Conservation (phyloP, 2,113 vertebrate genomes). For the Oryzias woworae region DNA sequence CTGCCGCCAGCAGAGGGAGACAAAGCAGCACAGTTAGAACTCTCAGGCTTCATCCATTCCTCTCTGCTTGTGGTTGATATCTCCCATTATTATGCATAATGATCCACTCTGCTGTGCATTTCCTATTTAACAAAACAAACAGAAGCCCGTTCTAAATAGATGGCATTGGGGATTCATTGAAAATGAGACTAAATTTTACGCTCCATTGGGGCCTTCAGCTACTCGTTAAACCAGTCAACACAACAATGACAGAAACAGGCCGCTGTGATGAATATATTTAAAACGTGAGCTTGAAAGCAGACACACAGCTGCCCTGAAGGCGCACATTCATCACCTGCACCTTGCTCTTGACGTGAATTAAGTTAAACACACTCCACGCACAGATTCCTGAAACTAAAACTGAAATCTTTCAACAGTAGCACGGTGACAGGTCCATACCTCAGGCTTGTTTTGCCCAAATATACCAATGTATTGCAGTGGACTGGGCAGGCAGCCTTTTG, state of each 20-base stretch:
- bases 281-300: constrained; percentile 26
- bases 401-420: not conserved
- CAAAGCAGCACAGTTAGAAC: constrained; percentile 50
- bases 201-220: constrained; percentile 8
- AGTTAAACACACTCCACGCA: constrained; percentile 6
- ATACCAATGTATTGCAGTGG: constrained; percentile 77
- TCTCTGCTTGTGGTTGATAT: not conserved
- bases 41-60: not conserved
- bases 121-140: constrained; percentile 21
- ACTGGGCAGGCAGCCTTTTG: constrained; percentile 76
- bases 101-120: constrained; percentile 1
- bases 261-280: constrained; percentile 15
- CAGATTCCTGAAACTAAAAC: no score
- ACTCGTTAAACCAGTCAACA: constrained; percentile 9
- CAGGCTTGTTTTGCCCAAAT: constrained; percentile 80
- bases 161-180: not conserved
- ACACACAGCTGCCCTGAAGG: constrained; percentile 33
- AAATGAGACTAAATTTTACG: constrained; percentile 21
- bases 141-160: not conserved
- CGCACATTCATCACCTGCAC: constrained; percentile 7
- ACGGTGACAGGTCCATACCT: constrained; percentile 56
- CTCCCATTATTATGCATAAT: not conserved
- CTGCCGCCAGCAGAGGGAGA: constrained; percentile 78
- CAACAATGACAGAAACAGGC: constrained; percentile 1
- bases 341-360: constrained; percentile 16